A percentile compares a stretch with the other conserved stretches of the same genome.
These are phyloP conservation scores for Chrysolina americana DNA, from an alignment of 2,888 invertebrate species.

Conservation along the genomic window DNA sequence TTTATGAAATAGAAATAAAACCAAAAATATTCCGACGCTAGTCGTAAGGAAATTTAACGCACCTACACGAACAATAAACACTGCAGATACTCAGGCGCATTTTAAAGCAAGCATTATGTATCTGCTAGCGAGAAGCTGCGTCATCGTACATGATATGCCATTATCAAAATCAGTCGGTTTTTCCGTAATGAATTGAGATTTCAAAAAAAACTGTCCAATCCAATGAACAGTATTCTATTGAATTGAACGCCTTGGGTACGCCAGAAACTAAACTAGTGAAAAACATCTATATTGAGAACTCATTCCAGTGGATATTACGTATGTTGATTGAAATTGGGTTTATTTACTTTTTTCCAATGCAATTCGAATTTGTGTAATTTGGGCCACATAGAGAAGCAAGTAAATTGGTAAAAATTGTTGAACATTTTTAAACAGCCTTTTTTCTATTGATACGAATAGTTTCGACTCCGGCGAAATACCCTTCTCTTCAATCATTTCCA, in stretches of 20 bases:
- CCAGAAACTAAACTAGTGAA: neutral
- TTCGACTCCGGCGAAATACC: too few relatives aligned
- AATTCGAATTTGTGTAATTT: too few relatives aligned
- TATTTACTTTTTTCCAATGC: too few relatives aligned
- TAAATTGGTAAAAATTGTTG: too few relatives aligned
- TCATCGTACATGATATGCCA: constrained; percentile 27
- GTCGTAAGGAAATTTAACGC: neutral
- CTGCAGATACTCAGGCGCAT: constrained; percentile 28
- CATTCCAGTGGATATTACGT: neutral
- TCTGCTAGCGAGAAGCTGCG: constrained; percentile 33
- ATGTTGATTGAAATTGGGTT: too few relatives aligned
- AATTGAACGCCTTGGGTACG: neutral
- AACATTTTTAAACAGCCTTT: too few relatives aligned
- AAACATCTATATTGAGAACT: neutral
- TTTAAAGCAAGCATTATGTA: constrained; percentile 41
- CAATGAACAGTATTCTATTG: neutral
- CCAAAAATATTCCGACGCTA: neutral
- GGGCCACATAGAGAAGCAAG: too few relatives aligned
- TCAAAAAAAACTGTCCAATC: neutral
- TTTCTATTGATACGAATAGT: too few relatives aligned
- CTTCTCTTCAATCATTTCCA: too few relatives aligned
- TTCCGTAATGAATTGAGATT: neutral
- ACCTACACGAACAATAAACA: constrained; percentile 21
- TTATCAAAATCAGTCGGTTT: neutral
- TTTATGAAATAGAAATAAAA: neutral